Base-by-base conservation (phyloP, 2,113 vertebrate species). In the Coturnix japonica region DNA sequence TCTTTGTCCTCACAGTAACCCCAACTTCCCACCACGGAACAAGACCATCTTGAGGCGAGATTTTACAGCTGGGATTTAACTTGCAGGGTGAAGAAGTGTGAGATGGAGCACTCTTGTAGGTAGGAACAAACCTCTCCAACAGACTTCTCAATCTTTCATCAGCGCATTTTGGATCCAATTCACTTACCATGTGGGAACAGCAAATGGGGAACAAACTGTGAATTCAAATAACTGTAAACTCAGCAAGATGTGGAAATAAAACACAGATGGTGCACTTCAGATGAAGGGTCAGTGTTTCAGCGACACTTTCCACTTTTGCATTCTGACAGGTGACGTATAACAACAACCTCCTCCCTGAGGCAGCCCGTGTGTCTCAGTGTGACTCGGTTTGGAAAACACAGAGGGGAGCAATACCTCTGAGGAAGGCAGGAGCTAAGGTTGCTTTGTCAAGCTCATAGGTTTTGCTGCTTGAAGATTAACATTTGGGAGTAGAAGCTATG, bases 141-240 rank as follows among this genome's bases (percentile, higher is more conserved):
- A 95, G 91, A 63, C 85, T 90, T 83, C 63, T 86, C 75, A 88
- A 95, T 82, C 79, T 97, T 96, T 96, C 93, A 85, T 91, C 82
- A 85, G 88, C 66, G 60, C 85, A 30, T 41, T 93, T 95, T 94
- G 93, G 91, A 96, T 95, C 67, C 77, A 87, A 74, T 94, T 96
- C 91, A 87, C 89, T 96, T 80, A 95, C 93, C 96, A 96, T 89
- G 95, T 96, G 96, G 96, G 92, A 95, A 90, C 47, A 90, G 84
- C 91, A 96, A 97, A 97, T 69, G 83, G 83, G 85, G 88, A 96
- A 93, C 92, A 95, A 95, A 96, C 59, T 95, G 96, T 95, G 94
- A 96, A 96, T 92, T 94, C 95, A 92, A 95, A 69, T 94, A 88
- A 93, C 83, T 94, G 84, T 92, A 94, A 96, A 96, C 92, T 95